Base-by-base conservation (phyloP, 2,888 invertebrate genomes). In the Stictocephala bisonia region DNA sequence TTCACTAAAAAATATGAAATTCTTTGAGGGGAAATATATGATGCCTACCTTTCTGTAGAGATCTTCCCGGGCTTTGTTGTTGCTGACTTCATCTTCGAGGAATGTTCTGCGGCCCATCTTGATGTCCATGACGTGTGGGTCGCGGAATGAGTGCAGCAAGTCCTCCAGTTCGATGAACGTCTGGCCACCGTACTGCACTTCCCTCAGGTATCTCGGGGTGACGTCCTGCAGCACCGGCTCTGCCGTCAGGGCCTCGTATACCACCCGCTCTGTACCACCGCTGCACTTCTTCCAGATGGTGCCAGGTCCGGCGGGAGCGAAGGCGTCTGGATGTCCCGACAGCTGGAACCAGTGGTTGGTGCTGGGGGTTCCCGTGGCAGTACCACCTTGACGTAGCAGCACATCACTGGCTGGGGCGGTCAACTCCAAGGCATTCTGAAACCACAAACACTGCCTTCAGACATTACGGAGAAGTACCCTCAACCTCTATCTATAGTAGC, bases 61-160 rank as follows among this genome's bases (percentile, higher is more conserved):
- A 85, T 99, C 99, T 2, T 88, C 82, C 60, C 98, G 88, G 18
- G 94, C 91, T 51, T 90, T 90, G 24, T 90, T 91, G 82, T 97
- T 98, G 82, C 90, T 90, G 44, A 98, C 98, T 86, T 99, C 99
- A 1, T 93, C 92, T 84, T 99, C 98, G 41, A 97, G 88, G 84
- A 98, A 99, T 20, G 98, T 99, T 81, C 97, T 89, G 1, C 93
- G 94, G 50, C 99, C 99, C 90, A 99, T 94, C 86, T 99, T 99
- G 75, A 99, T 93, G 84, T 99, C 99, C 91, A 99, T 97, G 0
- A 99, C 96, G 82, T 93, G 92, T 0, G 97, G 97, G 85, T 97
- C 94, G 81, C 88, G 87, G 85, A 97, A 98, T 72, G 94, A 94
- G 80, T 94, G 92, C 24, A 97, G 86, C 20, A 99, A 87, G 84